Base-by-base conservation (phyloP, 1,140 invertebrate species). In the Oryzaephilus surinamensis region DNA sequence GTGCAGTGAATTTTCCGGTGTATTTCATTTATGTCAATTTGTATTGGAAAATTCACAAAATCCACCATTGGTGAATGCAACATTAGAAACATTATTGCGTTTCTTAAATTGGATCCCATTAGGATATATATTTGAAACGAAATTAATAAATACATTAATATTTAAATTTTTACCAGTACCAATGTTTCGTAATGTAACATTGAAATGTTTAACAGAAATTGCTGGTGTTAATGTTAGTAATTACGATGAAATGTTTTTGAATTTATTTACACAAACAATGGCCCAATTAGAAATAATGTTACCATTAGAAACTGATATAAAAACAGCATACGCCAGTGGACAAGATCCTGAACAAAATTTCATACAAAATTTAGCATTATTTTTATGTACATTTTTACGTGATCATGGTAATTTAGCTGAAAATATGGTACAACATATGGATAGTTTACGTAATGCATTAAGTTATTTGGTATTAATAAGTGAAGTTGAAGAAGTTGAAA, bases 71-170 rank as follows among this genome's bases (percentile, higher is more conserved):
- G 91, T 97, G 43, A 84, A 83, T 52, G 84, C 92, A 8, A 99
- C 96, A 3, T 69, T 99, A 38, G 91, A 97, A 60, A 99, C 97
- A 13, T 69, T 99, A 30, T 68, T 99, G 30, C 75, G 92, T 63
- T 99, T 99, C 73, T 73, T 99, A 12, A 98, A 97, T 62, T 99
- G 97, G 97, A 98, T 99, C 60, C 97, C 97, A 12, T 70, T 99
- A 30, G 96, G 96, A 8, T 99, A 99, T 60, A 97, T 99, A 60
- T 99, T 99, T 73, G 95, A 99, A 73, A 99, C 96, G 37, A 91
- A 97, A 63, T 69, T 99, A 10, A 96, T 98, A 48, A 81, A 78
- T 46, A 95, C 91, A 27, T 71, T 99, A 31, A 92, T 96, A 57
- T 91, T 83, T 57, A 97, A 97, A 78, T 99, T 99, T 71, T 72